Base-by-base conservation (phyloP, 2,113 vertebrate genomes). In the Phrynosoma blainvillii region DNA sequence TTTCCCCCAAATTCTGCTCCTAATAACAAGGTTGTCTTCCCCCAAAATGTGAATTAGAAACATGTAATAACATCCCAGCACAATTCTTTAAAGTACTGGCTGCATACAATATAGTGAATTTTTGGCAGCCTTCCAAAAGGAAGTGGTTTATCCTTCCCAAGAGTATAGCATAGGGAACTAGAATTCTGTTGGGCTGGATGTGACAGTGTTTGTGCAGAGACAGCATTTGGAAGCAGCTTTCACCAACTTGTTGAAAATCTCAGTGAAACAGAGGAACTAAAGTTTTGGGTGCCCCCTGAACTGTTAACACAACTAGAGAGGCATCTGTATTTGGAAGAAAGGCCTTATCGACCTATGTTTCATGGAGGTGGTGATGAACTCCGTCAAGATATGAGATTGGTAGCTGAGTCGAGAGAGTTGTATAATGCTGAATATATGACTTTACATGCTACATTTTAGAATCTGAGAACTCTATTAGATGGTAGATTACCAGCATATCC, bases 21-120 rank as follows among this genome's bases (percentile, higher is more conserved):
- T 52, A 47, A 23, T 78, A 78, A 47, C 2, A 25, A 30, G 47
- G 74, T 9, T 25, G 81, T 75, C 32, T 0, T 16, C 73, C 21
- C 3, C 36, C 30, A 76, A 77, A 70, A 42, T 66, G 10, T 91
- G 89, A 92, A 78, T 88, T 85, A 89, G 93, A 94, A 90, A 32
- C 6, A 52, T 52, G 1, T 25, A 86, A 90, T 86, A 79, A 86
- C 21, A 70, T 70, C 13, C 65, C 65, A 79, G 2, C 27, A 71
- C 40, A 71, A 56, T 84, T 84, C n/a, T 74, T 81, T 68, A 25
- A 47, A 2, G 47, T 79, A 79, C 36, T 54, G 30, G 65, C 42
- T 54, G 12, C 14, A 20, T 54, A 68, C 70, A 68, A 36, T 21
- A 79, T 70, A 79, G 42, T 52, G 47, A 70, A 78, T 8, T 42